Base-by-base conservation (phyloP, 2,113 vertebrate species). In the Xenus cinereus region DNA sequence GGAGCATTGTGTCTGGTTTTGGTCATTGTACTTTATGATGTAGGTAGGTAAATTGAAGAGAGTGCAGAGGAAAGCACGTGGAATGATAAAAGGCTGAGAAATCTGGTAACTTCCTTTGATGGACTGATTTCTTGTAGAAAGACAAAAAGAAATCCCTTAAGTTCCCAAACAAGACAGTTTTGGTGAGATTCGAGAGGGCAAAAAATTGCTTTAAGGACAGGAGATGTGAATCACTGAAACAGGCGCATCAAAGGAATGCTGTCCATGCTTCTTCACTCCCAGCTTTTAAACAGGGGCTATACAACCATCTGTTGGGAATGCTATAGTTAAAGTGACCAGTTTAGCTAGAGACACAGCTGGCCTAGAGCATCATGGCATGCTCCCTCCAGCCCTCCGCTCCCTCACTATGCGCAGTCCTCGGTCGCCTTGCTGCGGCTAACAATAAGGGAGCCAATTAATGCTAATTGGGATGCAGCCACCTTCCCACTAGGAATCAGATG, bases 391-490 rank as follows among this genome's bases (percentile, higher is more conserved):
- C 50, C 26, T 54, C 21, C 0, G 0, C 50, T 74, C 39, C 10
- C 41, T 7, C 4, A 7, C 60, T 83, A 63, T 33, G 27, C 32
- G 18, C 1, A 0, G 28, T 28, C 37, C 33, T 78, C 6, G 14
- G 18, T 62, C 1, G 30, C 48, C 69, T 80, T 66, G 63, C 64
- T 73, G 83, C 43, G 43, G 46, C 72, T 83, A 75, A 78, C 46
- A 75, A 89, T 24, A 56, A 81, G 76, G 66, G 45, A 96, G 48
- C 83, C 73, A 97, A 79, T 95, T 93, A 95, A 46, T 69, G 63
- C 20, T 94, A 56, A 85, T 89, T 94, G 94, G 63, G 71, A 93
- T 77, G 67, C 77, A 87, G 45, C 54, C 71, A 77, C 63, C 48
- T 92, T 51, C 69, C 63, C 67, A 10, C 46, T 51, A 85, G 94